Conservation (phyloP, 2,797 vertebrate species). For the Pteronotus mesoamericanus region DNA sequence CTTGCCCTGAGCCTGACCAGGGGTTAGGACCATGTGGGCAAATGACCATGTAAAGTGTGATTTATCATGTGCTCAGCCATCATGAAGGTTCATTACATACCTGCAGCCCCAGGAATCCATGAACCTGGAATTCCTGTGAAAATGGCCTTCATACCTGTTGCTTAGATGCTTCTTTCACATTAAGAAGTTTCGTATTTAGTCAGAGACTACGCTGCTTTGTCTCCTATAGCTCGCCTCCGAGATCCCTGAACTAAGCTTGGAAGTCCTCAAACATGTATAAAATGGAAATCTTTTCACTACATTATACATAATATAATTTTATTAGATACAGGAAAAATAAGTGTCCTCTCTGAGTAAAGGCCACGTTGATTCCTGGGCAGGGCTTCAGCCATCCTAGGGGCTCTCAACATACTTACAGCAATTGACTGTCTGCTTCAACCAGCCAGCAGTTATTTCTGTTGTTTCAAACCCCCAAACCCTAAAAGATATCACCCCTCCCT, state of each 20-base stretch:
- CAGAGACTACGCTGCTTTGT: background rate
- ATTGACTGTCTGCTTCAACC: background rate
- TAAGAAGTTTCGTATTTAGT: background rate
- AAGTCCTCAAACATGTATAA: background rate
- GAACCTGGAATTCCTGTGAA: background rate
- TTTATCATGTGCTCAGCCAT: fast-evolving
- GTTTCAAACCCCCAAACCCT: background rate
- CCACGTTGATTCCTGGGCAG: background rate
- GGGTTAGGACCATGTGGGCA: background rate
- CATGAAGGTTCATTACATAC: background rate
- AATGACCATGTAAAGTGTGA: no score
- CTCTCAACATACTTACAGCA: background rate
- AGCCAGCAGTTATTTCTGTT: background rate
- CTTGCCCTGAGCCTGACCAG: no score
- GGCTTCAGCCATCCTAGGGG: background rate
- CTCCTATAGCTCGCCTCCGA: background rate
- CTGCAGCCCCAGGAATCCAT: background rate
- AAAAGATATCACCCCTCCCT: background rate
- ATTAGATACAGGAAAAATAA: background rate
- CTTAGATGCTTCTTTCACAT: no score
- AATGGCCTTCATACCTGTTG: background rate
- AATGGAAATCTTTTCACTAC: background rate
- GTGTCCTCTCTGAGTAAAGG: background rate
- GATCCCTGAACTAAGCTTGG: background rate
- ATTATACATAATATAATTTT: background rate